Evolutionary conservation across 1,140 invertebrate genomes (phyloP).

Genomic region (Pseudomyrmex cubaensis): DNA sequence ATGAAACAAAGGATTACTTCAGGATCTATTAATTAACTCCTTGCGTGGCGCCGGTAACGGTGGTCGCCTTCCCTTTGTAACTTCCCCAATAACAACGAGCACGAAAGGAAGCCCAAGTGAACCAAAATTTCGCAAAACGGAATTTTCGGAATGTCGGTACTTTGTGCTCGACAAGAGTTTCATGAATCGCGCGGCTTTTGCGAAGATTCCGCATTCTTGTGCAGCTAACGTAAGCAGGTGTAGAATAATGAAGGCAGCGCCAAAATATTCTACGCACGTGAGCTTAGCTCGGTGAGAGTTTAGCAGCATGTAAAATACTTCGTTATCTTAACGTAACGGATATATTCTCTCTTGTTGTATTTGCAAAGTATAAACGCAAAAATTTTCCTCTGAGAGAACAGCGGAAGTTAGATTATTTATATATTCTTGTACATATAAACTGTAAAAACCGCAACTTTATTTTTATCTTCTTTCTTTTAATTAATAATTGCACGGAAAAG

Average conservation of each 20-base stretch:
- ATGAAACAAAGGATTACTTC: slow-evolving; percentile 49
- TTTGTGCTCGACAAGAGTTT: slow-evolving; percentile 27
- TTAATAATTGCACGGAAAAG: too few species aligned
- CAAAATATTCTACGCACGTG: slow-evolving; percentile 35
- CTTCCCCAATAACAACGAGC: not conserved
- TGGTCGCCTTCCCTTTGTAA: not conserved
- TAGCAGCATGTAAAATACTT: not conserved
- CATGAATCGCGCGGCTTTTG: slow-evolving; percentile 32
- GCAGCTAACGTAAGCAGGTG: slow-evolving; percentile 21
- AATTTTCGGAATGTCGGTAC: slow-evolving; percentile 49
- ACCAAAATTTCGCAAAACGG: slow-evolving; percentile 28
- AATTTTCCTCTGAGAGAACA: too few species aligned
- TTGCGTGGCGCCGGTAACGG: slow-evolving; percentile 31
- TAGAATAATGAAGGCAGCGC: slow-evolving; percentile 28
- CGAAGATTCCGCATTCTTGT: slow-evolving; percentile 43
- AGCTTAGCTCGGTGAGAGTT: not conserved
- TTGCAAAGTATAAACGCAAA: too few species aligned
- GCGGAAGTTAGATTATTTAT: too few species aligned
- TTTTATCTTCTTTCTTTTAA: too few species aligned
- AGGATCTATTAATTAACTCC: slow-evolving; percentile 61
- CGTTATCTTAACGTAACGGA: not conserved
- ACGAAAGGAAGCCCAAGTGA: not conserved
- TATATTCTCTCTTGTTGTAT: too few species aligned
- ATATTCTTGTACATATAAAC: too few species aligned
- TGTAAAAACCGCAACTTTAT: too few species aligned